phyloP scores from a whole-genome alignment of 2,888 invertebrate species.

The Julus scanicus region DNA sequence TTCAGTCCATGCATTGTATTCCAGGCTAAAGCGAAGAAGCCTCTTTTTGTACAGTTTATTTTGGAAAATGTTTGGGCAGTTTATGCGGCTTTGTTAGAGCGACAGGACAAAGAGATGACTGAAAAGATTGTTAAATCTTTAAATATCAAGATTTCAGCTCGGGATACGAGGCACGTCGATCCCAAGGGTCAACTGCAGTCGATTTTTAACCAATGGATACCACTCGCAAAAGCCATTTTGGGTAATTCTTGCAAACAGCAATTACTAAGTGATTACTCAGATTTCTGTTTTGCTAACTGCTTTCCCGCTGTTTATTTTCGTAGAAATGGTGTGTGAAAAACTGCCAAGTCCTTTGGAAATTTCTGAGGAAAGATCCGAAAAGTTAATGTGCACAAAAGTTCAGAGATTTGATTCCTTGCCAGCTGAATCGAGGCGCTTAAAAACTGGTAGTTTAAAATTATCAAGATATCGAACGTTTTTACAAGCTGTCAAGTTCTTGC shows the following conservation, averaged over 20 bases:
- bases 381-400: conserved; percentile 77
- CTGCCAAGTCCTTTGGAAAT: conserved; percentile 86
- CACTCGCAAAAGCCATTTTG: conserved; percentile 83
- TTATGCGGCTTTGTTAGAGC: conserved; percentile 84
- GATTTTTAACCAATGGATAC: conserved; percentile 89
- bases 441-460: conserved; percentile 72
- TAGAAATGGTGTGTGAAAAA: conserved; percentile 79
- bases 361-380: conserved; percentile 80
- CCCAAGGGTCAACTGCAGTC: conserved; percentile 81
- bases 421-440: conserved; percentile 76
- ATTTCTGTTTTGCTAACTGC: neutral
- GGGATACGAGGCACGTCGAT: conserved; percentile 84
- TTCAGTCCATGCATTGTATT: conserved; percentile 36
- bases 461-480: neutral
- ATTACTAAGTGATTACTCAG: neutral
- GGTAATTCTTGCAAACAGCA: conserved; percentile 63
- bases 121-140: conserved; percentile 70
- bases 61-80: conserved; percentile 91
- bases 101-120: conserved; percentile 69
- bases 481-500: neutral
- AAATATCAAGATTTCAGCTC: conserved; percentile 77
- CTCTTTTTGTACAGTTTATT: conserved; percentile 90
- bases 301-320: neutral
- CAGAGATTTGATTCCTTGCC: conserved; percentile 76
- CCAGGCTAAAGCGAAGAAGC: conserved; percentile 83